phyloP scores from a whole-genome alignment of 2,797 vertebrate genomes.

The Clamator glandarius region DNA sequence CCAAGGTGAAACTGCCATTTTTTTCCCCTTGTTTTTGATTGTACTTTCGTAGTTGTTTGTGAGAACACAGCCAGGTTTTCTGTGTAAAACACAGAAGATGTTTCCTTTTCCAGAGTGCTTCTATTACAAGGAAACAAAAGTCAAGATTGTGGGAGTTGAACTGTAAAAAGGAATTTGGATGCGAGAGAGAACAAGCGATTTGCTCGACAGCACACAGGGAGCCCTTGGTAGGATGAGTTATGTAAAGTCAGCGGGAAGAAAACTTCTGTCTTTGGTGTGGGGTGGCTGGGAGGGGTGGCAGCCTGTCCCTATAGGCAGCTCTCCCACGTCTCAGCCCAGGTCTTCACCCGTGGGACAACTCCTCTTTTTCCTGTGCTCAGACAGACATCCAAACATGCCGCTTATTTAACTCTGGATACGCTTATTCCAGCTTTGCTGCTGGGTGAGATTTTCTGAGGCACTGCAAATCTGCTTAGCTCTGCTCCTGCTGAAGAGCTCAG shows the following conservation, averaged over 20 bases:
- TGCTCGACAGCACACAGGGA: not conserved
- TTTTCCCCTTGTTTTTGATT: not conserved
- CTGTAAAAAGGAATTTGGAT: not conserved
- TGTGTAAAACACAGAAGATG: not conserved
- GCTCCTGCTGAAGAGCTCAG: not conserved
- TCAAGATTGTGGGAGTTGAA: not conserved
- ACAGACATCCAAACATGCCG: not conserved
- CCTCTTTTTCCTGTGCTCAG: not conserved
- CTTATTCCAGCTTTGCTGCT: not conserved
- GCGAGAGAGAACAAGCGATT: not conserved
- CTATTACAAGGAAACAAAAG: not conserved
- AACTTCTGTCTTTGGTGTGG: not conserved
- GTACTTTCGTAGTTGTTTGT: not conserved
- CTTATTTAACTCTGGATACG: not conserved
- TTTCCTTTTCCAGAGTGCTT: not conserved
- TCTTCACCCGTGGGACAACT: rapidly evolving
- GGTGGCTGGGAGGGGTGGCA: not conserved
- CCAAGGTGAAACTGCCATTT: not conserved
- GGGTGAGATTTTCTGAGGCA: not conserved
- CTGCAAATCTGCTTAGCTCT: not conserved
- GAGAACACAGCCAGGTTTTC: not conserved
- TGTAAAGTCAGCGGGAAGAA: not conserved
- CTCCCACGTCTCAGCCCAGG: not conserved
- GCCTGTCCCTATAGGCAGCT: not conserved
- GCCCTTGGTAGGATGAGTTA: not conserved